A percentile compares a stretch with the other conserved stretches of the same genome.
phyloP scores from a whole-genome alignment of 1,140 invertebrate genomes.

The Papilio polytes region DNA sequence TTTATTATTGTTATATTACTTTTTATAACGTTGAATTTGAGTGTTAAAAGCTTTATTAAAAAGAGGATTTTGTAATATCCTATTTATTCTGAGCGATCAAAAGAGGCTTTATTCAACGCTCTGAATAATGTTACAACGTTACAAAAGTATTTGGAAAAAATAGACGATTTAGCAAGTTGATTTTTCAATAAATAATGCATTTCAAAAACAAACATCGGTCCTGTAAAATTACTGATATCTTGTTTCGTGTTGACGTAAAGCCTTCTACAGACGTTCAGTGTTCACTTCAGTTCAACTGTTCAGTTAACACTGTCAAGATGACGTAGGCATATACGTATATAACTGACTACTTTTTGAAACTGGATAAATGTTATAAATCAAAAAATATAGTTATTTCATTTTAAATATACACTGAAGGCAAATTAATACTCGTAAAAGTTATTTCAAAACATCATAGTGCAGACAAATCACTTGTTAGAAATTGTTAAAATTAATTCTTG shows the following conservation, averaged over 20 bases:
- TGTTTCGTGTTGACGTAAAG: neutral
- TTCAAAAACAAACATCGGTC: neutral
- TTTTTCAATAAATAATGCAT: constrained; percentile 6
- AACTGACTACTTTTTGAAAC: neutral
- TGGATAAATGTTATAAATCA: neutral
- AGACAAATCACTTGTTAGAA: neutral
- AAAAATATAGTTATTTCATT: no score
- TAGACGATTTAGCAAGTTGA: neutral
- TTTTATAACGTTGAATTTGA: neutral
- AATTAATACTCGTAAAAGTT: neutral
- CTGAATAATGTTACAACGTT: neutral
- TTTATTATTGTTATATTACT: no score
- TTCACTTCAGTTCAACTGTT: no score
- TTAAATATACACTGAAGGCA: neutral
- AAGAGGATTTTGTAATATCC: neutral
- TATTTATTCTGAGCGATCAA: neutral
- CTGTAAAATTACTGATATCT: neutral
- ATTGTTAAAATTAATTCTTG: constrained; percentile 16
- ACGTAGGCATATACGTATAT: no score
- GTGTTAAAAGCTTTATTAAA: neutral
- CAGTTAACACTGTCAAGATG: no score
- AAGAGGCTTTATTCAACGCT: neutral
- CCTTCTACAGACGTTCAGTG: no score
- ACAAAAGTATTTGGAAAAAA: constrained; percentile 3
- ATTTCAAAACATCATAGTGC: neutral